Evolutionary conservation across 2,888 invertebrate species (phyloP).

Genomic region (Clitarchus hookeri): DNA sequence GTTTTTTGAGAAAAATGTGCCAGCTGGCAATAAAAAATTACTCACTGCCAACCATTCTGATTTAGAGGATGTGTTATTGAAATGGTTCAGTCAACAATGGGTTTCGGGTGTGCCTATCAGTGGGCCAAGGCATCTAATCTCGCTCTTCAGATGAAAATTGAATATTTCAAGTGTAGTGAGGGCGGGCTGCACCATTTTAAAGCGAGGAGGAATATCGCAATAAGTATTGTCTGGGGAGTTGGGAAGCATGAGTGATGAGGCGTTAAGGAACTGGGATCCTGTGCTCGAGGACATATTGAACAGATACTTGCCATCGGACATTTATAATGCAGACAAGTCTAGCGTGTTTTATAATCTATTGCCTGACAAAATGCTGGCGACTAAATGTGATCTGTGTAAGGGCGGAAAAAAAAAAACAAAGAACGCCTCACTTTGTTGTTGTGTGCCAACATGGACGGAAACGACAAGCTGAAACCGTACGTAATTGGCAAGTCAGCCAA

Average conservation of each 20-base stretch:
- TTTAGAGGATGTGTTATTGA: not conserved
- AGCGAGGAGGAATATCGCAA: not conserved
- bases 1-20: not conserved
- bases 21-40: not conserved
- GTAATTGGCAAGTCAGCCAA: constrained; percentile 34
- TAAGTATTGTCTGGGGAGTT: not conserved
- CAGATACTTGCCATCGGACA: not conserved
- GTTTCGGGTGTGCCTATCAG: not conserved
- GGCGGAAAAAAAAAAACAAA: constrained; percentile 10
- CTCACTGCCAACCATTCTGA: not conserved
- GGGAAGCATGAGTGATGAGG: not conserved
- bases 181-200: not conserved
- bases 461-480: constrained; percentile 30
- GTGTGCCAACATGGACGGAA: constrained; percentile 28
- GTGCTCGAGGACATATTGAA: not conserved
- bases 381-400: not conserved
- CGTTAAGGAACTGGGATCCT: not conserved
- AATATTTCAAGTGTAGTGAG: not conserved
- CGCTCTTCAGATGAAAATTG: not conserved
- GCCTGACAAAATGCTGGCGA: not conserved
- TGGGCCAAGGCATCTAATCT: not conserved
- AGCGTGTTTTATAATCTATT: constrained; percentile 2
- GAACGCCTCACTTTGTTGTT: not conserved
- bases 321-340: constrained; percentile 2
- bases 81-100: not conserved